Percentiles rank a stretch among this genome's conserved stretches.
Evolutionary conservation across 2,113 vertebrate genomes (phyloP).

Genomic region (Pogonocichla stellata): DNA sequence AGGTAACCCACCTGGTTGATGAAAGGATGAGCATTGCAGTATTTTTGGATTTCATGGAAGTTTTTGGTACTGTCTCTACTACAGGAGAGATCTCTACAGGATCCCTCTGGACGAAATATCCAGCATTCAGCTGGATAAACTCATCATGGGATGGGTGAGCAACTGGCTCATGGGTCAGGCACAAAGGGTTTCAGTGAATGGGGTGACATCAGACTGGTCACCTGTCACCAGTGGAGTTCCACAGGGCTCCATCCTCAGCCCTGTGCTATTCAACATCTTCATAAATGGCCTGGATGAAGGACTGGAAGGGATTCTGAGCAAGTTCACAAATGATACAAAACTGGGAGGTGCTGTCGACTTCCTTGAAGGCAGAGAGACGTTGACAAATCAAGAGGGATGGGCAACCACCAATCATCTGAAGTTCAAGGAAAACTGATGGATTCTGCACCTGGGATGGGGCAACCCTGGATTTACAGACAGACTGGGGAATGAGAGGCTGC

Average conservation of each 20-base stretch:
- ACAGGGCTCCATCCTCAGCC: background rate
- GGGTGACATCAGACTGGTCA: background rate
- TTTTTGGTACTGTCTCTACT: background rate
- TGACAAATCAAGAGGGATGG: background rate
- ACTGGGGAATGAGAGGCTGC: background rate
- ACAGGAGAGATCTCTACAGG: background rate
- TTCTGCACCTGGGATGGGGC: background rate
- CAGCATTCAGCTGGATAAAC: background rate
- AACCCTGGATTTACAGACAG: background rate
- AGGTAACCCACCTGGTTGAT: background rate
- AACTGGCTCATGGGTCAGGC: fast-evolving
- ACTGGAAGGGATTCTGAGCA: background rate
- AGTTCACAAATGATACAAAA: background rate
- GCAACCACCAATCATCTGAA: background rate
- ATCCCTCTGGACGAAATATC: background rate
- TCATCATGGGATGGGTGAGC: background rate
- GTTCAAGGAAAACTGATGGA: background rate
- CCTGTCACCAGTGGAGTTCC: background rate
- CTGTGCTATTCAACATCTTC: background rate
- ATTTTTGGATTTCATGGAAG: background rate
- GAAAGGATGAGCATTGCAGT: background rate
- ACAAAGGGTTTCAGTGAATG: too few relatives aligned
- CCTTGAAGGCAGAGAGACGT: background rate
- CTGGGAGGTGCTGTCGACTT: background rate
- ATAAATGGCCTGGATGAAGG: background rate